Conservation (phyloP, 2,888 invertebrate genomes). For the Nebria brevicollis region DNA sequence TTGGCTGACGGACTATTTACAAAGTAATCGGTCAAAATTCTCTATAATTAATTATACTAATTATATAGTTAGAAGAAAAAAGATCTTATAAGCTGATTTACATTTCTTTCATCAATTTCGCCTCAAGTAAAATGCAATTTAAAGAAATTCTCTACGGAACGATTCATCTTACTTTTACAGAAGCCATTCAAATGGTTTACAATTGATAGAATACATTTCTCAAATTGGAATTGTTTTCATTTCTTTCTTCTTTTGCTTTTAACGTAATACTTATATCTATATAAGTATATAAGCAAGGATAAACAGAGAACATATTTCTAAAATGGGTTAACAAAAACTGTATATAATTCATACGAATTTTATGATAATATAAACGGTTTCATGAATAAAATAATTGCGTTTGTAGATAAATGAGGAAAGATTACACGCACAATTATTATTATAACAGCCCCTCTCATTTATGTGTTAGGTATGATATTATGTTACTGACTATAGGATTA, state of each 20-base stretch:
- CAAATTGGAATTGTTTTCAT: not conserved
- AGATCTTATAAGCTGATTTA: not conserved
- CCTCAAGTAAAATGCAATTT: not conserved
- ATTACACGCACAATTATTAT: no score
- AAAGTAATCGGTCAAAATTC: not conserved
- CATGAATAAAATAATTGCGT: no score
- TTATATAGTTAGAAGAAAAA: not conserved
- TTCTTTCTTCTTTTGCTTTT: not conserved
- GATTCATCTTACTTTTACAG: not conserved
- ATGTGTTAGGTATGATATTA: no score
- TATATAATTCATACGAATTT: no score
- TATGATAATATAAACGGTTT: no score
- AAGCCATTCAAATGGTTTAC: not conserved
- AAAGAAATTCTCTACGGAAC: not conserved
- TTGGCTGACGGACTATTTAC: not conserved
- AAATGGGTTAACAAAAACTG: no score
- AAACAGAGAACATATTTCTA: no score
- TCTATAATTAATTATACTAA: not conserved
- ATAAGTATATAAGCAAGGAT: not conserved
- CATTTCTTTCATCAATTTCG: not conserved
- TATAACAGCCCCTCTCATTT: no score
- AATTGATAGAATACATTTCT: not conserved
- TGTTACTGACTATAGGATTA: no score
- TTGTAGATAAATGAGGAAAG: no score
- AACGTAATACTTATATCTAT: not conserved